Evolutionary conservation across 2,888 invertebrate genomes (phyloP), one percentile per base, ranked within the genome.

Genomic region (Drosophila atroscutellata): DNA sequence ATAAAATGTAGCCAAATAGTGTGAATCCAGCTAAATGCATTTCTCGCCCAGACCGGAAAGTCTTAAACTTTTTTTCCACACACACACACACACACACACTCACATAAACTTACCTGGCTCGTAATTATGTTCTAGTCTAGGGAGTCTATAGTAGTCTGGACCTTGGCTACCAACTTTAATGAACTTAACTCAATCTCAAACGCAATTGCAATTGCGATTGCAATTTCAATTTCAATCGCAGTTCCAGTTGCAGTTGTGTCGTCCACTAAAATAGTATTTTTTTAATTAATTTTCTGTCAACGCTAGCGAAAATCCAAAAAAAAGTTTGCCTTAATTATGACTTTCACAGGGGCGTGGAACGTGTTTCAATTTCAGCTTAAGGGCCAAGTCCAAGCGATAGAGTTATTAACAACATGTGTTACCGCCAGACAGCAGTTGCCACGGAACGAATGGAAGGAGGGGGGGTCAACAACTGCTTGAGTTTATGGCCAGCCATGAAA

Each of bases 231-330:
- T 70, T 36, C 28, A 64, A 61, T 58, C 55, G 63, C 32, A 59
- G 57, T 62, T 39, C 47, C 37, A 55, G 2, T 20, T 30, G 47
- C 37, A 55, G 2, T 15, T 30, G 47, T 26, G 15, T 24, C 8
- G 18, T 11, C 42, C 20, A 24, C 30, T 13, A 32, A 52, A 32
- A 34, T 24, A 54, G 49, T 42, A 77, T 37, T 70, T 74, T 89
- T 86, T 88, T 77, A 86, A 86, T 86, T 86, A 90, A 86, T 86
- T 86, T 86, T 86, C 83, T 86, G 86, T 86, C 86, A 86, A 86
- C 83, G 90, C 72, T 83, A 39, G 89, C 86, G 62, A 80, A 81
- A 80, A 74, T 56, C 54, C 56, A 45, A 68, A 86, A 72, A 63
- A 63, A 34, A 47, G 28, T 54, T 73, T 51, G 61, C 62, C 55